phyloP scores from a whole-genome alignment of 2,797 vertebrate species.

The Denticeps clupeoides region DNA sequence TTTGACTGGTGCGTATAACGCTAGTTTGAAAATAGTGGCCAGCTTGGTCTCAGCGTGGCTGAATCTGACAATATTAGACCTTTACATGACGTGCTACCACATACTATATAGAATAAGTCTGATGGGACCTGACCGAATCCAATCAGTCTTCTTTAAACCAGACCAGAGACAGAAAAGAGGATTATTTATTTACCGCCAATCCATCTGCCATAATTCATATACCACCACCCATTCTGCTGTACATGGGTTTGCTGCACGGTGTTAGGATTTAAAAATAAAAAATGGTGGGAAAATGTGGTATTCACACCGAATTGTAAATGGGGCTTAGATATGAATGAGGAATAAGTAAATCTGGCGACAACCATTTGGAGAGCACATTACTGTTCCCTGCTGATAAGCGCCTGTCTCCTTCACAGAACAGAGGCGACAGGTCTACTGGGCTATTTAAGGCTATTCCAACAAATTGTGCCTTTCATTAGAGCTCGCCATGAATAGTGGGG shows the following conservation, averaged over 20 bases:
- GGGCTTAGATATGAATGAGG: constrained; percentile 23
- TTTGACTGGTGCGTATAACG: too few relatives aligned
- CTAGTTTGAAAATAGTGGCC: too few relatives aligned
- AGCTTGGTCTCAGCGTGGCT: too few relatives aligned
- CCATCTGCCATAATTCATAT: too few relatives aligned
- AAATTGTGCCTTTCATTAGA: constrained; percentile 70
- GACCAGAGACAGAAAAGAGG: not conserved
- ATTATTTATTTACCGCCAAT: too few relatives aligned
- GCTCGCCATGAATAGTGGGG: constrained; percentile 64
- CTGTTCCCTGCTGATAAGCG: constrained; percentile 68
- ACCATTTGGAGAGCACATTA: constrained; percentile 43
- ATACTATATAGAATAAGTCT: too few relatives aligned
- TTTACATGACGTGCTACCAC: too few relatives aligned
- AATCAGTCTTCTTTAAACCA: not conserved
- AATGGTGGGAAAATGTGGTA: constrained; percentile 6
- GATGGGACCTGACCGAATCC: too few relatives aligned
- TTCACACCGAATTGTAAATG: constrained; percentile 26
- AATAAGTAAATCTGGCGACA: constrained; percentile 32
- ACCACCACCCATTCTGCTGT: not conserved
- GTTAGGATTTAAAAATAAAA: constrained; percentile 6
- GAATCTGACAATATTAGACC: too few relatives aligned
- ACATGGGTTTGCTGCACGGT: constrained; percentile 2
- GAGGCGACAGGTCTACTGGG: constrained; percentile 67
- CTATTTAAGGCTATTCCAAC: constrained; percentile 70
- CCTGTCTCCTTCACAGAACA: constrained; percentile 48